phyloP scores from a whole-genome alignment of 92 coral and sea anemone species.

The Palythoa caribaeorum region DNA sequence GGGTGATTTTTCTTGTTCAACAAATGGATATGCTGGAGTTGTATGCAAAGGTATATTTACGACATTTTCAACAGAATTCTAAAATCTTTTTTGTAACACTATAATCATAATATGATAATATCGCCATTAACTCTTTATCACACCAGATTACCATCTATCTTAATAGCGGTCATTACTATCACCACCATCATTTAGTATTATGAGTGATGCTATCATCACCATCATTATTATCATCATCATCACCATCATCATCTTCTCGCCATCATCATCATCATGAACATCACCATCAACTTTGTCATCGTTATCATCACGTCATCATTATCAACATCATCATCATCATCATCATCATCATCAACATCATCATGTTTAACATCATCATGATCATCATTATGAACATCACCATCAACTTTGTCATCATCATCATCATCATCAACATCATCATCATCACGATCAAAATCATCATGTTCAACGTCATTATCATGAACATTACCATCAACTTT shows the following conservation, averaged over 20 bases:
- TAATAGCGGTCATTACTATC: not conserved
- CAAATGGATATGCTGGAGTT: slow-evolving; percentile 79
- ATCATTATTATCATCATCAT: not conserved
- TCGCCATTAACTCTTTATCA: not conserved
- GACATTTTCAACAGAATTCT: not conserved
- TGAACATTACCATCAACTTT: no score
- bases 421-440: not conserved
- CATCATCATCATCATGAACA: not conserved
- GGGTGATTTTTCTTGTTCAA: slow-evolving; percentile 65
- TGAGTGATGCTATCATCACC: not conserved
- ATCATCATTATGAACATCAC: not conserved
- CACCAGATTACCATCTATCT: not conserved
- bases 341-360: not conserved
- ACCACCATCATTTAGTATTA: not conserved
- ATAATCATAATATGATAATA: not conserved
- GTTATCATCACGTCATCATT: not conserved
- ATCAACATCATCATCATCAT: not conserved
- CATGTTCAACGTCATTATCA: no score
- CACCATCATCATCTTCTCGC: not conserved
- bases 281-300: not conserved
- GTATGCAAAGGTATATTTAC: slow-evolving; percentile 72
- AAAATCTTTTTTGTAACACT: not conserved
- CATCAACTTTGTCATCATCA: not conserved
- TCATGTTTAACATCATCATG: not conserved
- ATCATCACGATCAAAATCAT: no score